phyloP scores from a whole-genome alignment of 1,140 invertebrate species.

The Plutomurus gul region DNA sequence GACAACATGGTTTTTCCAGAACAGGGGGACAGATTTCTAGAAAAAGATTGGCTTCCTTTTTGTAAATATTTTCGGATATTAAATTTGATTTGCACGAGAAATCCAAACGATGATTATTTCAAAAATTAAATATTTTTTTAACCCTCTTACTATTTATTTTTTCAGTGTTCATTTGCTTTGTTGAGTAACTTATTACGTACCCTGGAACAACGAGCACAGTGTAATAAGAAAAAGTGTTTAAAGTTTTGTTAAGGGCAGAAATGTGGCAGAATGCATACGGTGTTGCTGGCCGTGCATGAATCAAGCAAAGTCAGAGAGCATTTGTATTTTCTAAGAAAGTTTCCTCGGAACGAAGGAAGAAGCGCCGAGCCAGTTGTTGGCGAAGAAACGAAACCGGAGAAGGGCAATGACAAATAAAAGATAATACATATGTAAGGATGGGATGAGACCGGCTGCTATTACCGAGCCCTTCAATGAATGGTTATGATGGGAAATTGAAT shows the following conservation, averaged over 20 bases:
- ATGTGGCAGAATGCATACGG: not conserved
- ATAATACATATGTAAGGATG: conserved; percentile 30
- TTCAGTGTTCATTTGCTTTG: no score
- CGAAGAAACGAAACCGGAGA: conserved; percentile 23
- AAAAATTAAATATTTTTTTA: no score
- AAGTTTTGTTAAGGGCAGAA: not conserved
- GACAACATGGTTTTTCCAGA: no score
- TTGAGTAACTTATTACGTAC: no score
- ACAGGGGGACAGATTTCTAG: no score
- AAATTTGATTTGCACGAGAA: no score
- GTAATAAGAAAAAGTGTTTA: no score
- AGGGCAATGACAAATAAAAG: conserved; percentile 36
- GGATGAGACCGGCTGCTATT: conserved; percentile 15
- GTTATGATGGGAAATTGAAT: conserved; percentile 45
- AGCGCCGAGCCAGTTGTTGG: not conserved
- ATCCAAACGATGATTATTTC: no score
- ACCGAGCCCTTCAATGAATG: conserved; percentile 35
- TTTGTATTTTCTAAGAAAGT: not conserved
- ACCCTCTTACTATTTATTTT: no score
- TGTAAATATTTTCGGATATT: no score
- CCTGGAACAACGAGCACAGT: no score
- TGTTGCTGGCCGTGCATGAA: not conserved
- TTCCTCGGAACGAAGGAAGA: not conserved
- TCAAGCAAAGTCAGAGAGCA: not conserved
- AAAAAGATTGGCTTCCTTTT: no score